phyloP scores from a whole-genome alignment of 2,888 invertebrate genomes.

The Cordilura impudica region DNA sequence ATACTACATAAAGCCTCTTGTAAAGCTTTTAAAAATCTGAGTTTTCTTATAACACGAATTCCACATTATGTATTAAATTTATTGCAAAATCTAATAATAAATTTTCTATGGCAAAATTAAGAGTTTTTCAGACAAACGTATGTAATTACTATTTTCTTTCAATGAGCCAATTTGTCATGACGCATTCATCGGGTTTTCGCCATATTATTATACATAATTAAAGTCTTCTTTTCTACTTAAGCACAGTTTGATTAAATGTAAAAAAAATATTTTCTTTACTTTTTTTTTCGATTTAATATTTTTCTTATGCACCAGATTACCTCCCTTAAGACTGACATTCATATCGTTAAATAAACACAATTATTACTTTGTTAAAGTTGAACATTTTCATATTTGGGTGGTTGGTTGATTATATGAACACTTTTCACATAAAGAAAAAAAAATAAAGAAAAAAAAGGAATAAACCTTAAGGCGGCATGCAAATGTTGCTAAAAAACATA shows the following conservation, averaged over 20 bases:
- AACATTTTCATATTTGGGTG: conserved; percentile 15
- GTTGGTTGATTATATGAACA: conserved; percentile 50
- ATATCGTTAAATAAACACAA: conserved; percentile 57
- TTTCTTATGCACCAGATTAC: background rate
- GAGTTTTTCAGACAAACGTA: too few species aligned
- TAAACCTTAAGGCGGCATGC: conserved; percentile 29
- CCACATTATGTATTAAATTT: too few species aligned
- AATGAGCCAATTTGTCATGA: too few species aligned
- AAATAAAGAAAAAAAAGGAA: background rate
- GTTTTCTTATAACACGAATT: too few species aligned
- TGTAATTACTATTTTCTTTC: too few species aligned
- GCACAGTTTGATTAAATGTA: background rate
- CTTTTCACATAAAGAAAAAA: conserved; percentile 17
- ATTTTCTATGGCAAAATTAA: too few species aligned
- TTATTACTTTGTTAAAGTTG: conserved; percentile 53
- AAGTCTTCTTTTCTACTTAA: background rate
- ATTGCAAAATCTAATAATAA: too few species aligned
- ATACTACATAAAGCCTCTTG: too few species aligned
- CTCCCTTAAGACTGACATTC: conserved; percentile 47
- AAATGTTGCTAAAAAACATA: background rate
- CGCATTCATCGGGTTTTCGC: too few species aligned
- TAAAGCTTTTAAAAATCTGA: too few species aligned
- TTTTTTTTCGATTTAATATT: background rate
- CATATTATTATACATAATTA: too few species aligned
- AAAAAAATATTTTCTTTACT: background rate